Conservation (phyloP, 2,797 vertebrate species). For the Pipistrellus nathusii region DNA sequence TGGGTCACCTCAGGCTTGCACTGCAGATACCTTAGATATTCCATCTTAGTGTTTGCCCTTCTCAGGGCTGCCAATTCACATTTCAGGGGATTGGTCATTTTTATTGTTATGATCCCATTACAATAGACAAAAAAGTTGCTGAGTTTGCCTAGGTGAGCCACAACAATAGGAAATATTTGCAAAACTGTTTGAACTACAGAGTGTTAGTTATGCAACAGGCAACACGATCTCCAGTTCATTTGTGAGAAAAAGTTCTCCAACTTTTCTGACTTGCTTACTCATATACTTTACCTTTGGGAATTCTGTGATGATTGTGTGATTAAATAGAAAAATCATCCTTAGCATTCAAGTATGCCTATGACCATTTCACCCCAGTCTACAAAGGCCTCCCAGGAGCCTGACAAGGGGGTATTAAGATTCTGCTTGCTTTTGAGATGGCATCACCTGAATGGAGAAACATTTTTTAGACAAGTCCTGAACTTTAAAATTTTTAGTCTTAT, state of each 20-base stretch:
- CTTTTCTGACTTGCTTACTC: not conserved
- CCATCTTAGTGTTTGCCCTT: not conserved
- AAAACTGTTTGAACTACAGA: not conserved
- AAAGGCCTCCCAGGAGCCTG: not conserved
- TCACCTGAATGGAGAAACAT: not conserved
- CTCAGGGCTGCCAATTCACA: not conserved
- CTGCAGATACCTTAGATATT: not conserved
- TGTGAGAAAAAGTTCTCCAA: not conserved
- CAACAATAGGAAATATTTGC: not conserved
- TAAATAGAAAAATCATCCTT: not conserved
- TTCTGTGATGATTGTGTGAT: not conserved
- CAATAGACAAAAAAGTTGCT: not conserved
- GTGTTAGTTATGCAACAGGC: not conserved
- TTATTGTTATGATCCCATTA: not conserved
- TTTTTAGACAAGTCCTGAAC: not conserved
- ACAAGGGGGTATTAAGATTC: not conserved
- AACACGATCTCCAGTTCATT: not conserved
- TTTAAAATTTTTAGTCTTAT: not conserved
- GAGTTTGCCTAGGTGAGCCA: not conserved
- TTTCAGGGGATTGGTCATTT: not conserved
- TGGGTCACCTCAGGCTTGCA: not conserved
- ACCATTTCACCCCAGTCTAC: not conserved
- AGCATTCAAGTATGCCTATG: not conserved
- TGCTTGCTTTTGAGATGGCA: not conserved
- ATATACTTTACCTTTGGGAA: not conserved